Conservation (phyloP, 2,797 vertebrate genomes). For the Eulemur mongoz region DNA sequence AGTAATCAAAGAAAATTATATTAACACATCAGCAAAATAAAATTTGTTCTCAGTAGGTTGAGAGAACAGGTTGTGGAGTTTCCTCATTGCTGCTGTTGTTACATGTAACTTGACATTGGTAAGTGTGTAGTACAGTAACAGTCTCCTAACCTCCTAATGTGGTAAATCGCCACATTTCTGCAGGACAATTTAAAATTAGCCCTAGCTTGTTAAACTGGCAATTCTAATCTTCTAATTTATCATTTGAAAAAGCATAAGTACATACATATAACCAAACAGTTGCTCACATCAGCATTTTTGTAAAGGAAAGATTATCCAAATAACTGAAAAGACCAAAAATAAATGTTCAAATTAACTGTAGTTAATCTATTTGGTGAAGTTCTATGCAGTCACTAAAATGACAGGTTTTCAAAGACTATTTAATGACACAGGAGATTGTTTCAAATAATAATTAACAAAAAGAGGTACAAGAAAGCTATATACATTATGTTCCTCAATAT, state of each 20-base stretch:
- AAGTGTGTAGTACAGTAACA: accelerated
- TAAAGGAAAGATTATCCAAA: slow-evolving; percentile 40
- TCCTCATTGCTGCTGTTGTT: neutral
- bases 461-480: neutral
- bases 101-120: accelerated
- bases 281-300: slow-evolving; percentile 13
- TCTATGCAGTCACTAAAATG: neutral
- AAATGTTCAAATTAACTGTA: neutral
- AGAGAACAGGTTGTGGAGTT: neutral
- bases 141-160: neutral
- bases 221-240: neutral
- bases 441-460: neutral
- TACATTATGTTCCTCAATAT: neutral
- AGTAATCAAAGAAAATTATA: neutral
- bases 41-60: accelerated
- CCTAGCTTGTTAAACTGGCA: neutral
- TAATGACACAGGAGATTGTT: neutral
- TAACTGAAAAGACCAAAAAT: neutral
- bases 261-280: neutral
- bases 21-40: neutral
- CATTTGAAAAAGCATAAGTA: neutral
- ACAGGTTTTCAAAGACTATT: neutral
- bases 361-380: neutral
- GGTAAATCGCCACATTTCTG: neutral
- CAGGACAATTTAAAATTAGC: neutral